These are phyloP conservation scores for Sebastes aleutianus DNA, from an alignment of 2,797 vertebrate genomes.

Conservation along the genomic window DNA sequence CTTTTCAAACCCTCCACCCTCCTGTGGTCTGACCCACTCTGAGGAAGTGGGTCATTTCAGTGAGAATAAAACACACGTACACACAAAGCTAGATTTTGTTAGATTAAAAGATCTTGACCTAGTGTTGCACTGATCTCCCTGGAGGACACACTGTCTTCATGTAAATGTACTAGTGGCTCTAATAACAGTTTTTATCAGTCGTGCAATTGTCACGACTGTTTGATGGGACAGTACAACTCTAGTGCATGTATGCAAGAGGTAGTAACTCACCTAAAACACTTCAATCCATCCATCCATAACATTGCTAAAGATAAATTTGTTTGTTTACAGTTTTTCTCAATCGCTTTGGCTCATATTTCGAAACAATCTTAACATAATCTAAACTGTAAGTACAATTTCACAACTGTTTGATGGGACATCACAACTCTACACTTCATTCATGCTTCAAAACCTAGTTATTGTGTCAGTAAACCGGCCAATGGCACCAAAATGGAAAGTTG, in stretches of 20 bases:
- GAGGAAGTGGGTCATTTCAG: slow-evolving; percentile 45
- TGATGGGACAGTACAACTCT: neutral
- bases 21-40: neutral
- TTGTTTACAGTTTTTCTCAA: too few relatives aligned
- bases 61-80: neutral
- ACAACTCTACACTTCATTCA: neutral
- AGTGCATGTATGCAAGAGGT: neutral
- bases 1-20: slow-evolving; percentile 12
- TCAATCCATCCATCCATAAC: too few relatives aligned
- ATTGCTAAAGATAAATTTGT: too few relatives aligned
- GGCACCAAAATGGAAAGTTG: neutral
- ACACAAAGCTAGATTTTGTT: slow-evolving; percentile 1
- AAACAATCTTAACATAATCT: too few relatives aligned
- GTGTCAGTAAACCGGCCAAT: neutral
- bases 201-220: neutral
- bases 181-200: neutral
- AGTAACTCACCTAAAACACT: neutral
- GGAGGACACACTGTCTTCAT: neutral
- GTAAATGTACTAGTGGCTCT: neutral
- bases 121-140: slow-evolving; percentile 1
- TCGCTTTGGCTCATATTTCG: too few relatives aligned
- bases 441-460: neutral
- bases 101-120: slow-evolving; percentile 11
- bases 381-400: too few relatives aligned
- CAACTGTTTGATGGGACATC: too few relatives aligned